Conservation (phyloP, 2,888 invertebrate species). For the Ernsta delagoae region DNA sequence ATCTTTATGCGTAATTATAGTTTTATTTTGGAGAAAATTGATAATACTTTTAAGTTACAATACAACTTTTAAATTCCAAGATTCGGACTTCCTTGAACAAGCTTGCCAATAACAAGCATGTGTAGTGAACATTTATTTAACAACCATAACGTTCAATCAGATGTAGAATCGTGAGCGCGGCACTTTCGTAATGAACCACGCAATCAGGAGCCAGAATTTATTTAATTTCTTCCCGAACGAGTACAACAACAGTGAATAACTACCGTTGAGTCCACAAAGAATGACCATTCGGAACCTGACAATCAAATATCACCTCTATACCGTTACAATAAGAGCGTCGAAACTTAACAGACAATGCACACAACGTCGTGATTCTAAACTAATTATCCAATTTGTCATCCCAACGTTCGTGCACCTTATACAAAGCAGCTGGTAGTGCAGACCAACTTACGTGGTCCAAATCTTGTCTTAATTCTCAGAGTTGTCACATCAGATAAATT, state of each 20-base stretch:
- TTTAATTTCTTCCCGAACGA: conserved; percentile 37
- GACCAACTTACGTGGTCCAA: conserved; percentile 46
- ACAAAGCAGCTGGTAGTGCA: conserved; percentile 49
- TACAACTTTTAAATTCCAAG: neutral
- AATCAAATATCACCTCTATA: conserved; percentile 43
- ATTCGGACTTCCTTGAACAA: neutral
- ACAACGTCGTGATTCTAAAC: conserved; percentile 57
- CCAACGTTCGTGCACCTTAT: conserved; percentile 48
- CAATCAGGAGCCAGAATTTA: conserved; percentile 35
- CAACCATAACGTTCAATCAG: conserved; percentile 31
- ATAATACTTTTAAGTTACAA: no score
- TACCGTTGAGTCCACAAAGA: conserved; percentile 37
- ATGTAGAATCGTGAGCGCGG: conserved; percentile 31
- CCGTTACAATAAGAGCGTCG: conserved; percentile 45
- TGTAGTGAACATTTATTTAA: conserved; percentile 29
- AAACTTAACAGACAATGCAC: conserved; percentile 42
- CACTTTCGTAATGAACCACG: conserved; percentile 37
- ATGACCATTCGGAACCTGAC: conserved; percentile 21
- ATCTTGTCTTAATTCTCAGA: conserved; percentile 56
- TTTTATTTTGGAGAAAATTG: no score
- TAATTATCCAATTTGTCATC: conserved; percentile 73
- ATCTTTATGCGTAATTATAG: no score
- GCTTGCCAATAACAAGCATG: neutral
- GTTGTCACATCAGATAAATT: conserved; percentile 69
- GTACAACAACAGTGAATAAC: conserved; percentile 40